Evolutionary conservation across 1,140 invertebrate species (phyloP).

Genomic region (Tribolium madens): DNA sequence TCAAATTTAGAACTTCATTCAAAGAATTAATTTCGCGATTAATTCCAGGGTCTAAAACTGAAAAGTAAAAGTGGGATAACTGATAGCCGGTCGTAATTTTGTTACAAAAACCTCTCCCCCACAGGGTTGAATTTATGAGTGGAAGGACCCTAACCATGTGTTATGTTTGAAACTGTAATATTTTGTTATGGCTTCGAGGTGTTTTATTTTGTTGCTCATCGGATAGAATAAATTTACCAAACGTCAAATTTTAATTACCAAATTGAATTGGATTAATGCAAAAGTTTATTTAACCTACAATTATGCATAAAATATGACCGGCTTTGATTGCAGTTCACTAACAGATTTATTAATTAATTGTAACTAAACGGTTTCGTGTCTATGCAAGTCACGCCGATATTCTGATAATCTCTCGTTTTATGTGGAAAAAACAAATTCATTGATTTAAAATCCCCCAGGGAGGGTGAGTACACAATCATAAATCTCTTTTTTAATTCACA

Average conservation of each 20-base stretch:
- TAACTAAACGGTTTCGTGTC: constrained; percentile 17
- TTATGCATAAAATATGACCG: background rate
- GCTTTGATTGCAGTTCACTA: background rate
- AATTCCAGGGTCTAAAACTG: constrained; percentile 1
- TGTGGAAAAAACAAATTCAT: background rate
- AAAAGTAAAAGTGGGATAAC: constrained; percentile 28
- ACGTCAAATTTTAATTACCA: constrained; percentile 25
- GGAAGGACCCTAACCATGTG: background rate
- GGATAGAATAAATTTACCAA: constrained; percentile 4
- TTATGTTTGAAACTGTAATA: background rate
- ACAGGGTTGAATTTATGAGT: constrained; percentile 8
- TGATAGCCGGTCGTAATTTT: constrained; percentile 11
- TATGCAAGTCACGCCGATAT: background rate
- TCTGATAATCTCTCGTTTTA: background rate
- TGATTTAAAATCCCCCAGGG: background rate
- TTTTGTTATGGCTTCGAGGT: constrained; percentile 7
- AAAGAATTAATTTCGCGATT: background rate
- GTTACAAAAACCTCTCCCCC: constrained; percentile 17
- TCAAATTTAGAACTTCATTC: too few relatives aligned
- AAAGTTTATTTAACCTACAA: constrained; percentile 5
- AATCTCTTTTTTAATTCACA: background rate
- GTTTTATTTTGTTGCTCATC: constrained; percentile 3
- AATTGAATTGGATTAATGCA: constrained; percentile 1
- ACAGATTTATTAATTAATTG: background rate
- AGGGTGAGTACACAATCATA: background rate